Conservation (phyloP, 2,888 invertebrate genomes). For the Ichneumoninae sp. region DNA sequence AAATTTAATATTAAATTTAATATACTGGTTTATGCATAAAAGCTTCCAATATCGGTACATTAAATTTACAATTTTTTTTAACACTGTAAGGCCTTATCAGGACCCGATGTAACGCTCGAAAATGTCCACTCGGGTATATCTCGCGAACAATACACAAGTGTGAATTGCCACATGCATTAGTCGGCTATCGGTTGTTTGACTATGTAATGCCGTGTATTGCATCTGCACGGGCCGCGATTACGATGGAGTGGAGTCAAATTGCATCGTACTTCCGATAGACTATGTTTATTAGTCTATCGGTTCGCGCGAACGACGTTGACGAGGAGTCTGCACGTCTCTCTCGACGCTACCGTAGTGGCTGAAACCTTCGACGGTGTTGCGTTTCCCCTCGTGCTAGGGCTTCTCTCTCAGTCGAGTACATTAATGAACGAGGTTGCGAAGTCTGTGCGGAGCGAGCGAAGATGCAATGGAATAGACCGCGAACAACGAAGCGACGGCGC, state of each 20-base stretch:
- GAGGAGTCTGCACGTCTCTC: slow-evolving; percentile 9
- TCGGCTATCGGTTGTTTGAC: slow-evolving; percentile 9
- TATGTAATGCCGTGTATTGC: slow-evolving; percentile 8
- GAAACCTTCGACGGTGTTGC: slow-evolving; percentile 25
- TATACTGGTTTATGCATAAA: too few species aligned
- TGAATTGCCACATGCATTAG: slow-evolving; percentile 32
- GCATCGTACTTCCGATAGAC: slow-evolving; percentile 45
- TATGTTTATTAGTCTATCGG: slow-evolving; percentile 1
- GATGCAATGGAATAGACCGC: background rate
- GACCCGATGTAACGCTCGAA: too few species aligned
- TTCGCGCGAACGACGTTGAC: slow-evolving; percentile 7
- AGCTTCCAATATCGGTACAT: too few species aligned
- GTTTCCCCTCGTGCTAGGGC: slow-evolving; percentile 25
- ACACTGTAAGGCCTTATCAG: too few species aligned
- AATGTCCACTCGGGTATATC: too few species aligned
- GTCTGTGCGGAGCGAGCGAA: slow-evolving; percentile 1
- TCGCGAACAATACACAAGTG: slow-evolving; percentile 20
- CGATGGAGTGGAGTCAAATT: slow-evolving; percentile 49
- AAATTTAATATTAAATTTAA: too few species aligned
- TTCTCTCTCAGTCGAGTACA: slow-evolving; percentile 22
- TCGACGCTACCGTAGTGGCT: slow-evolving; percentile 17
- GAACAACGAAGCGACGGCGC: slow-evolving; percentile 14
- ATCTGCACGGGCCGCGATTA: slow-evolving; percentile 47
- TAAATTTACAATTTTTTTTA: too few species aligned
- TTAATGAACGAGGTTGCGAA: slow-evolving; percentile 33